These are phyloP conservation scores for Catharus bicknelli DNA, from an alignment of 2,113 vertebrate genomes.

Conservation along the genomic window DNA sequence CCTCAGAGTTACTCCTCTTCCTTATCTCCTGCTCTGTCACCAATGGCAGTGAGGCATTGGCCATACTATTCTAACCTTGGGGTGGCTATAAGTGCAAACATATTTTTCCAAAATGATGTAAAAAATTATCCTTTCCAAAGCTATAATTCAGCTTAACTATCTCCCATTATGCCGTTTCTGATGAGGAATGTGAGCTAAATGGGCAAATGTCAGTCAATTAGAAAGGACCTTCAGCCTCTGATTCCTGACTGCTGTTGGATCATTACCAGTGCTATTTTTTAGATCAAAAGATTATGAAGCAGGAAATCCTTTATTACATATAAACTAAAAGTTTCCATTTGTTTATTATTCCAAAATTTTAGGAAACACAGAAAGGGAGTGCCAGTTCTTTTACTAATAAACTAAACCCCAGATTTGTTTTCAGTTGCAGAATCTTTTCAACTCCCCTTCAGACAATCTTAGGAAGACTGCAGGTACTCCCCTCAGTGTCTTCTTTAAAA, in stretches of 20 bases:
- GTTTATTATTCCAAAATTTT: not conserved
- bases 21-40: not conserved
- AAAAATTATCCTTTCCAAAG: not conserved
- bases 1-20: not conserved
- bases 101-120: not conserved
- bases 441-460: not conserved
- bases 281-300: not conserved
- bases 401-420: not conserved
- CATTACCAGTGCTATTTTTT: not conserved
- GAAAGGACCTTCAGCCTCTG: not conserved
- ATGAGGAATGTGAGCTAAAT: not conserved
- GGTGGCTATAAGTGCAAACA: not conserved
- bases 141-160: not conserved
- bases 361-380: not conserved
- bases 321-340: not conserved
- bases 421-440: not conserved
- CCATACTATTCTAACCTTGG: not conserved
- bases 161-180: not conserved
- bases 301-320: not conserved
- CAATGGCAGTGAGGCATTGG: not conserved
- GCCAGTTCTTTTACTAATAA: not conserved
- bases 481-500: not conserved
- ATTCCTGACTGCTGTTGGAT: not conserved
- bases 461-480: not conserved
- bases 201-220: not conserved